Evolutionary conservation across 2,113 vertebrate genomes (phyloP).

Genomic region (Cololabis saira): DNA sequence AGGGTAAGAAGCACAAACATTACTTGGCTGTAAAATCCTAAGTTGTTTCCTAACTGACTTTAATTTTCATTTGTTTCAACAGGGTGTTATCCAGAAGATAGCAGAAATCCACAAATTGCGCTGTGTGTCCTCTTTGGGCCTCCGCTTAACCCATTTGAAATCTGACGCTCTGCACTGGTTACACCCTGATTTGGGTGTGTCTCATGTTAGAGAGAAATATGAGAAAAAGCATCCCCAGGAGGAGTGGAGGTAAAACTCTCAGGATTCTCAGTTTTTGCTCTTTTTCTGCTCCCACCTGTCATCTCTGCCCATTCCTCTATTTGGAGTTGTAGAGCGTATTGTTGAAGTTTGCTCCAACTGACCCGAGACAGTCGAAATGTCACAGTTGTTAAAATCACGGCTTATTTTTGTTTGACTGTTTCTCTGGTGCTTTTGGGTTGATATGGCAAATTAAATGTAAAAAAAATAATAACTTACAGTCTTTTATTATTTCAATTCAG

Average conservation of each 20-base stretch:
- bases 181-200: conserved; percentile 95
- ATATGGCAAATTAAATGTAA: no score
- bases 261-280: neutral
- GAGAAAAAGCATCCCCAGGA: conserved; percentile 94
- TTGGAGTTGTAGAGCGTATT: no score
- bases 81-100: conserved; percentile 99
- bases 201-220: conserved; percentile 93
- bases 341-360: no score
- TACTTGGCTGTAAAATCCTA: no score
- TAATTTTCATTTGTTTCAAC: conserved; percentile 35
- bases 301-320: neutral
- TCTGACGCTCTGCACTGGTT: conserved; percentile 96
- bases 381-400: no score
- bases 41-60: neutral
- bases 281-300: neutral
- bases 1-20: conserved; percentile 81
- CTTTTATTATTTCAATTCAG: no score
- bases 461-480: no score
- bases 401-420: no score
- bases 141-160: conserved; percentile 93
- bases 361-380: no score
- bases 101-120: conserved; percentile 95
- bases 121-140: conserved; percentile 93
- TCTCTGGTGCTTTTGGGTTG: no score
- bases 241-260: conserved; percentile 93